Evolutionary conservation across 2,797 vertebrate species (phyloP), one percentile per base, ranked within the genome.

Genomic region (Chaetophractus vellerosus): DNA sequence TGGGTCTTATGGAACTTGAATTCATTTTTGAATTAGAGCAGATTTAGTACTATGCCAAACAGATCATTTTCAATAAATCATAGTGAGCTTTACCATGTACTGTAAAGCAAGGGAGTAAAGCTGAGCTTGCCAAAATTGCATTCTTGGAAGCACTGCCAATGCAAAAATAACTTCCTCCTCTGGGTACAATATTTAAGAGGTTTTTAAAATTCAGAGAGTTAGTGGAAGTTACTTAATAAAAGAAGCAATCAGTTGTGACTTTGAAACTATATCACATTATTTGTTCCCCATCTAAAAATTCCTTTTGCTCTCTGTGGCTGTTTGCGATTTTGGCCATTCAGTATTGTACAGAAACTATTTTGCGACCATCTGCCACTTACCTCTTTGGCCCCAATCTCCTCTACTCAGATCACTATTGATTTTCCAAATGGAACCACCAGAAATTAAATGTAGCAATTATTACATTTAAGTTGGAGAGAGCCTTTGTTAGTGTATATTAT

Each of bases 321-420:
- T 50, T 36, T 75, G 71, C 71, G 89, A 80, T 72, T 97, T 94
- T 96, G 66, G 88, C 45, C 92, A 90, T 97, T 97, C 82, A 26
- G 12, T 57, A 36, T 74, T 78, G 24, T 36, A 63, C 89, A 91
- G 33, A 11, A 93, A 79, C 74, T 68, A 80, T 94, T 93, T 57
- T 88, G 76, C 91, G 79, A 84, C 97, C 98, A 98, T 97, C 98
- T 98, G 98, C 68, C 93, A 91, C 93, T 97, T 93, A 93, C 0
- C 61, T 96, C 68, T 96, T 96, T 96, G 95, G 91, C 23, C 64
- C 11, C 1, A 1, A 31, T 88, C 41, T 96, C 64, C 72, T 96
- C 72, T 96, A 50, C 59, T 97, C 64, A 88, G 38, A 92, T 96
- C 86, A 96, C 72, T 84, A 93, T 57, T 0, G 9, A 81, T 92